A percentile compares a stretch with the other conserved stretches of the same genome.
These are phyloP conservation scores for Epistrophe grossulariae DNA, from an alignment of 2,888 invertebrate species.

Conservation along the genomic window DNA sequence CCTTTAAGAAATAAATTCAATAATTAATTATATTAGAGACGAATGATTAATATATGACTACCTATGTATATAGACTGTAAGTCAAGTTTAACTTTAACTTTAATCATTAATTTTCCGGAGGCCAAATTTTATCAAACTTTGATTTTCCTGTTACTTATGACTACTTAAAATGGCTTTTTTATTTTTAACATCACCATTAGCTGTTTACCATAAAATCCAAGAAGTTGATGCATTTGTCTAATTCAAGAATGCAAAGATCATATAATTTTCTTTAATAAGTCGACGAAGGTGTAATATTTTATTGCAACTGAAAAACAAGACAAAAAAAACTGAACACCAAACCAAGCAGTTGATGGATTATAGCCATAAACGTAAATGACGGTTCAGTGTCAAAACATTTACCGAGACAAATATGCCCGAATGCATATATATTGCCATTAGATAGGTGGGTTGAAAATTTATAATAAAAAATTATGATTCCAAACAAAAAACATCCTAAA, in stretches of 20 bases:
- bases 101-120: constrained; percentile 56
- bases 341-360: constrained; percentile 49
- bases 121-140: constrained; percentile 49
- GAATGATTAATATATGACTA: background rate
- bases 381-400: constrained; percentile 65
- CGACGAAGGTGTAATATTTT: constrained; percentile 56
- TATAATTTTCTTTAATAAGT: constrained; percentile 25
- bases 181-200: constrained; percentile 17
- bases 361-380: constrained; percentile 59
- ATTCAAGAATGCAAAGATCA: constrained; percentile 54
- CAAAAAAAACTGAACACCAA: constrained; percentile 4
- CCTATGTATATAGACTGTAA: background rate
- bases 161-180: constrained; percentile 1
- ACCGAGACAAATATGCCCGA: constrained; percentile 46
- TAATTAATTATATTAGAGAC: background rate
- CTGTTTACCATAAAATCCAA: constrained; percentile 46
- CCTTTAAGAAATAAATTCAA: constrained; percentile 77
- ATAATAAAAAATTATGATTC: constrained; percentile 46
- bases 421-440: constrained; percentile 17
- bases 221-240: constrained; percentile 55
- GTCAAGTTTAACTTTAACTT: background rate
- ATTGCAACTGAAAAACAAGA: constrained; percentile 38
- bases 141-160: constrained; percentile 4
- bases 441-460: constrained; percentile 42
- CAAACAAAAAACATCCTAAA: constrained; percentile 34